Percentiles rank a stretch among this genome's conserved stretches.
Conservation (phyloP, 2,797 vertebrate species). For the Sternotherus odoratus region DNA sequence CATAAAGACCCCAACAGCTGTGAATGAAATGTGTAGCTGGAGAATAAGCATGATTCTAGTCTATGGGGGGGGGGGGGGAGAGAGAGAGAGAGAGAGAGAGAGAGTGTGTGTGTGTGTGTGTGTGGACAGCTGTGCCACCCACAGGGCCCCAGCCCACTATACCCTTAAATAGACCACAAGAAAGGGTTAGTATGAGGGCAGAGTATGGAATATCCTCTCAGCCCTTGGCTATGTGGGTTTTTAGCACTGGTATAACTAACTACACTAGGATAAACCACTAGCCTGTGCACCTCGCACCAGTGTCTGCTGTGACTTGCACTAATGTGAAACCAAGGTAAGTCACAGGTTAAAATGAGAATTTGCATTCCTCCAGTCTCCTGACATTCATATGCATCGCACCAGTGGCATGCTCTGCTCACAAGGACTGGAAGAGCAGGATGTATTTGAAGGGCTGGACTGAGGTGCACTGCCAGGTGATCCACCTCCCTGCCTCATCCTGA, state of each 20-base stretch:
- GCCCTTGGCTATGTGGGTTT: neutral
- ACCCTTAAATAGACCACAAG: neutral
- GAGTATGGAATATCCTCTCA: neutral
- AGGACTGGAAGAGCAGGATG: slow-evolving; percentile 15
- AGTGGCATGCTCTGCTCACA: neutral
- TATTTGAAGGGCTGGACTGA: neutral
- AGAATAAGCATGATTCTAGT: fast-evolving
- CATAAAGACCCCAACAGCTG: fast-evolving
- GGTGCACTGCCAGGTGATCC: neutral
- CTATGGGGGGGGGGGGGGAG: too few relatives aligned
- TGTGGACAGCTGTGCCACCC: neutral
- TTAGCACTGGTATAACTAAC: neutral
- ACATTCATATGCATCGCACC: neutral
- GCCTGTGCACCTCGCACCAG: neutral
- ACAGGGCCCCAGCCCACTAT: neutral
- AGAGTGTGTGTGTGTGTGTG: neutral
- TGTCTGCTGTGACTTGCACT: neutral
- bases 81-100: too few relatives aligned
- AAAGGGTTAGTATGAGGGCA: neutral
- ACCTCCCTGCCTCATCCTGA: neutral
- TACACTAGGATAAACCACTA: neutral
- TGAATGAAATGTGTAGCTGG: neutral
- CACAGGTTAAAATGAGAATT: slow-evolving; percentile 7
- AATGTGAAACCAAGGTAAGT: neutral
- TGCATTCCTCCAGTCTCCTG: neutral